Evolutionary conservation across 2,888 invertebrate species (phyloP).

Genomic region (Mythimna ferrago): DNA sequence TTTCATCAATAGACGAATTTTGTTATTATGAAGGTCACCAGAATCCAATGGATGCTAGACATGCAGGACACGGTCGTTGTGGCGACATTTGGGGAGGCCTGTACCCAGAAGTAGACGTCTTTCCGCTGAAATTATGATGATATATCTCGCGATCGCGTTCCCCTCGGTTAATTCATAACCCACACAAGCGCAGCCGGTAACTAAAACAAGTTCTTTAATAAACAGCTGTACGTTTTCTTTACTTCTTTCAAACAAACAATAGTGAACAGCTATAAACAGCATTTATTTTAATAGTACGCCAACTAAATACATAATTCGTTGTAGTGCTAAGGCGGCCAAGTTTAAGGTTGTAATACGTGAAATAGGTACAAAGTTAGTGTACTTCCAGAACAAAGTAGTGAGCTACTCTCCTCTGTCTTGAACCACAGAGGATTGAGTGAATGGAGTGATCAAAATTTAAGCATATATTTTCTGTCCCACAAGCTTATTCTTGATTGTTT

Average conservation of each 20-base stretch:
- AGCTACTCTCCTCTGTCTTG: conserved; percentile 47
- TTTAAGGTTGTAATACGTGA: conserved; percentile 70
- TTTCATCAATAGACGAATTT: too few relatives aligned
- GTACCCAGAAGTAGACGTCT: too few relatives aligned
- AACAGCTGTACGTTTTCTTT: conserved; percentile 24
- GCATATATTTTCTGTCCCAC: neutral
- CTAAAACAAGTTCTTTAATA: neutral
- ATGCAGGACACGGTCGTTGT: too few relatives aligned
- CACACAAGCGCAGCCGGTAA: too few relatives aligned
- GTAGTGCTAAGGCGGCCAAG: conserved; percentile 58
- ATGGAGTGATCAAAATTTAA: conserved; percentile 12
- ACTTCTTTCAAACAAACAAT: conserved; percentile 39
- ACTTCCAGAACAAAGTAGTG: conserved; percentile 67
- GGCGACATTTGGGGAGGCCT: too few relatives aligned
- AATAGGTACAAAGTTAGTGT: conserved; percentile 70
- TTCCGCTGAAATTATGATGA: too few relatives aligned
- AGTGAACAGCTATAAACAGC: conserved; percentile 53
- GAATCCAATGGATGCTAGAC: too few relatives aligned
- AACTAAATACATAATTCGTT: conserved; percentile 63
- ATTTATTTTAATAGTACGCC: conserved; percentile 50
- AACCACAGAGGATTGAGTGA: conserved; percentile 5
- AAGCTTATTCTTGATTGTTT: too few relatives aligned
- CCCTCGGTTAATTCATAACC: too few relatives aligned
- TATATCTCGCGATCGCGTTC: too few relatives aligned
- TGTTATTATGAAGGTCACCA: too few relatives aligned